Percentiles rank a stretch among this genome's conserved stretches.
Evolutionary conservation across 2,888 invertebrate species (phyloP).

Genomic region (Melanophora roralis): DNA sequence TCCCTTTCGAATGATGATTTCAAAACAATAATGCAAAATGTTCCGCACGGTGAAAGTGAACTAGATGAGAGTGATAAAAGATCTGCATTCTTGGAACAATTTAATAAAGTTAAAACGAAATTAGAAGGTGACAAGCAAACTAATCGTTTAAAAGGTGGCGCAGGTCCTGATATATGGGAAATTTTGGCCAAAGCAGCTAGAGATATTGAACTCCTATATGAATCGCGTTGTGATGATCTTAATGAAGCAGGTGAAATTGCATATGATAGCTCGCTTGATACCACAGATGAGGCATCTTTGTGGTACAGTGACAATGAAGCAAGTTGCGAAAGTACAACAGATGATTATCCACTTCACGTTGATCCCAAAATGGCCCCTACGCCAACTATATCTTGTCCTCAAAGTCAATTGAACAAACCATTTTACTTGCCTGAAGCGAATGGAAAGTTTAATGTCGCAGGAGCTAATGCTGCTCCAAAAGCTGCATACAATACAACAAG

Average conservation of each 20-base stretch:
- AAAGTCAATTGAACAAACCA: background rate
- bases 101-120: conserved; percentile 63
- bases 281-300: background rate
- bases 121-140: conserved; percentile 65
- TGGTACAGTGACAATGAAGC: conserved; percentile 28
- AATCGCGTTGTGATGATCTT: background rate
- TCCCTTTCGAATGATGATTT: conserved; percentile 61
- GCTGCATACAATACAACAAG: conserved; percentile 26
- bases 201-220: conserved; percentile 67
- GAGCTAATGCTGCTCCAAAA: background rate
- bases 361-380: background rate
- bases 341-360: conserved; percentile 20
- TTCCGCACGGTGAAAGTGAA: background rate
- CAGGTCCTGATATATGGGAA: conserved; percentile 66
- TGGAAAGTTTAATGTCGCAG: conserved; percentile 2
- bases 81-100: conserved; percentile 60
- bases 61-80: background rate
- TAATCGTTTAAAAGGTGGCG: conserved; percentile 46
- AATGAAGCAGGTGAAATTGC: background rate
- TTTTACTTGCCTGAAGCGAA: background rate
- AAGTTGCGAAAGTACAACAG: conserved; percentile 7
- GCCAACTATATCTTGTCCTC: background rate
- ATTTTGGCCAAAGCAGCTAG: conserved; percentile 68
- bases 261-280: background rate
- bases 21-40: background rate